Conservation (phyloP, 2,888 invertebrate genomes). For the Drosophila nr. perissopoda region DNA sequence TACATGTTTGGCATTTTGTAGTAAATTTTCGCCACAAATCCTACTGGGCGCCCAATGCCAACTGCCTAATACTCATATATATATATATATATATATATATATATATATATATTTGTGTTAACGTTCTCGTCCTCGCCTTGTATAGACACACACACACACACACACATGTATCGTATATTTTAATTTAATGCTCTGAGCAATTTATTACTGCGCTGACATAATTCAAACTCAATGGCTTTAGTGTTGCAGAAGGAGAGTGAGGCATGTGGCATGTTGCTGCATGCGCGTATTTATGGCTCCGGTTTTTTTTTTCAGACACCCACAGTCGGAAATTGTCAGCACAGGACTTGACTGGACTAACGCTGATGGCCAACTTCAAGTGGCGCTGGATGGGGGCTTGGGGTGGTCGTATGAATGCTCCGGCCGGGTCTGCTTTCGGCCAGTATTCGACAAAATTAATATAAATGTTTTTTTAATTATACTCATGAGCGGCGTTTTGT, state of each 20-base stretch:
- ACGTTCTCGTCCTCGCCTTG: slow-evolving; percentile 7
- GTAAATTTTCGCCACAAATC: slow-evolving; percentile 58
- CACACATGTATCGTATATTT: slow-evolving; percentile 53
- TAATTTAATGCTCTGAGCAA: slow-evolving; percentile 71
- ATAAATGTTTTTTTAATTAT: slow-evolving; percentile 74
- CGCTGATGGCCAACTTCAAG: slow-evolving; percentile 32
- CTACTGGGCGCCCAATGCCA: slow-evolving; percentile 36
- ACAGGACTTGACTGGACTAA: slow-evolving; percentile 35
- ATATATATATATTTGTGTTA: slow-evolving; percentile 9
- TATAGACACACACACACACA: slow-evolving; percentile 13
- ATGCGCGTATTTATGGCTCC: slow-evolving; percentile 55
- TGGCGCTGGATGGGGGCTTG: background rate
- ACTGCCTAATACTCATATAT: slow-evolving; percentile 1
- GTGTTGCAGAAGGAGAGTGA: slow-evolving; percentile 30
- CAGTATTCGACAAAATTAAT: slow-evolving; percentile 59
- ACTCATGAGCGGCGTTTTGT: slow-evolving; percentile 48
- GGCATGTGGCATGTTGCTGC: slow-evolving; percentile 32
- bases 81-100: background rate
- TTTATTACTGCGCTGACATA: slow-evolving; percentile 76
- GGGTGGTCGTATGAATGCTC: background rate
- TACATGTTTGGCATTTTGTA: slow-evolving; percentile 50
- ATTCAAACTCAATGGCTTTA: slow-evolving; percentile 70
- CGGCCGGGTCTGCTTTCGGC: slow-evolving; percentile 31
- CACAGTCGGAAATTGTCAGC: slow-evolving; percentile 49
- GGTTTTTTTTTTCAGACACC: slow-evolving; percentile 24